phyloP scores from a whole-genome alignment of 53 echinoderm and acorn worm species.

The Echinometra lucunter region DNA sequence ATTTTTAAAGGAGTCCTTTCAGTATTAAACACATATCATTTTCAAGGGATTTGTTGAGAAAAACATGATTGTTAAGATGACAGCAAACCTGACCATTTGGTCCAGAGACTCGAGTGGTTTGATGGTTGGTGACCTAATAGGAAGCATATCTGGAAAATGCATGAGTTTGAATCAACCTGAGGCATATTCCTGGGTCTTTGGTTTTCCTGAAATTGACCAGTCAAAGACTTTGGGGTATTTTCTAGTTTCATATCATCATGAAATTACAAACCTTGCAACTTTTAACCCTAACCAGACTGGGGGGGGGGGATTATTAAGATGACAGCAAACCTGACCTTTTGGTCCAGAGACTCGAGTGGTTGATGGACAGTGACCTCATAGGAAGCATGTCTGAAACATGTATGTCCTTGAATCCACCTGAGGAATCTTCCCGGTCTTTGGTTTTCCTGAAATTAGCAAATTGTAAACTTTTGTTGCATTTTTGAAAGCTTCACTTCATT shows the following conservation, averaged over 20 bases:
- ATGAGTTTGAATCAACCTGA: not conserved
- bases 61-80: conserved; percentile 72
- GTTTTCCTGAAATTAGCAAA: not conserved
- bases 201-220: not conserved
- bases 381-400: not conserved
- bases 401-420: not conserved
- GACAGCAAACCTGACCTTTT: conserved; percentile 93
- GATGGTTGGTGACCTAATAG: not conserved
- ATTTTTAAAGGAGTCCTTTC: not conserved
- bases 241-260: not conserved
- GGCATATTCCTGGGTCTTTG: not conserved
- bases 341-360: conserved; percentile 81
- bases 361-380: not conserved
- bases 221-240: not conserved
- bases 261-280: not conserved
- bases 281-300: not conserved
- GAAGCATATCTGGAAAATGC: not conserved
- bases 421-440: not conserved
- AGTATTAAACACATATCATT: no score
- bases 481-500: not conserved
- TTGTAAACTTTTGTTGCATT: not conserved
- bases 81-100: conserved; percentile 91
- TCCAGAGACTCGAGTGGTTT: conserved; percentile 79
- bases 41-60: not conserved
- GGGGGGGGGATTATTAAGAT: conserved; percentile 75